Evolutionary conservation across 1,140 invertebrate species (phyloP).

Genomic region (Caenorhabditis tropicalis): DNA sequence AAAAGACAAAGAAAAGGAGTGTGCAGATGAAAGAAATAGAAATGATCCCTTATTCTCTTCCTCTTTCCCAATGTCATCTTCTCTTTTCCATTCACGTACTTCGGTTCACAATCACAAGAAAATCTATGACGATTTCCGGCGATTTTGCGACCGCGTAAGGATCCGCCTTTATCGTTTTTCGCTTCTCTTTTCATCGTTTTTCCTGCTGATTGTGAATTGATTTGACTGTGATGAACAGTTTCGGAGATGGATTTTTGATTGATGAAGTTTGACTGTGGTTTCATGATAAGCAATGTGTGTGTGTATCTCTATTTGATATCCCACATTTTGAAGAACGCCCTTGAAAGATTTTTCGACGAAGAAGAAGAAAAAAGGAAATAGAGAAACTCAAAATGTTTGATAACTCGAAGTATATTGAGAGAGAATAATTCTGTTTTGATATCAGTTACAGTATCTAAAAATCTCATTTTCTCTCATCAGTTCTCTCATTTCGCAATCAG

Average conservation of each 20-base stretch:
- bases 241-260: constrained; percentile 41
- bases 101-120: background rate
- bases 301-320: background rate
- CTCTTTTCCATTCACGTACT: background rate
- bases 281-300: background rate
- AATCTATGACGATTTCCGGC: constrained; percentile 6
- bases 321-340: constrained; percentile 14
- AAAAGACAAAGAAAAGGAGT: background rate
- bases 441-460: background rate
- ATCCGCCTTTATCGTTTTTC: constrained; percentile 22
- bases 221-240: constrained; percentile 3
- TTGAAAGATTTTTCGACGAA: background rate
- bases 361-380: background rate
- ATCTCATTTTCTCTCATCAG: background rate
- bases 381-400: background rate
- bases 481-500: background rate
- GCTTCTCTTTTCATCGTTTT: background rate
- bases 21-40: background rate
- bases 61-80: constrained; percentile 17
- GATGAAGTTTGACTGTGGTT: constrained; percentile 39
- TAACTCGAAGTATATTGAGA: background rate
- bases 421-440: background rate
- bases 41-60: constrained; percentile 4
- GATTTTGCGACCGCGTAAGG: constrained; percentile 11
- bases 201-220: constrained; percentile 37